Evolutionary conservation across 2,888 invertebrate genomes (phyloP).

Genomic region (Agriopis leucophaearia): DNA sequence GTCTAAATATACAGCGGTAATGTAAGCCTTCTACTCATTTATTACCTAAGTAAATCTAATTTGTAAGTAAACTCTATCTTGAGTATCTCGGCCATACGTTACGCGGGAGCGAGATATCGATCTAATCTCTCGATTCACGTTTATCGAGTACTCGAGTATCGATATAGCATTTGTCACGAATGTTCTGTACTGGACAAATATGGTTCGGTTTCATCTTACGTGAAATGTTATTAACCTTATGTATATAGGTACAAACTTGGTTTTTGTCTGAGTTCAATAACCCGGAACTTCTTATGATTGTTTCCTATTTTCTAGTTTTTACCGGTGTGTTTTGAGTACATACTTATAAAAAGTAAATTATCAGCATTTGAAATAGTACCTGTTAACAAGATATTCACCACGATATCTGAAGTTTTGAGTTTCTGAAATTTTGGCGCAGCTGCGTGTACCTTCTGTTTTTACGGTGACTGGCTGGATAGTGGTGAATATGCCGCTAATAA

Average conservation of each 20-base stretch:
- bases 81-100: conserved; percentile 59
- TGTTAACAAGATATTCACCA: too few species aligned
- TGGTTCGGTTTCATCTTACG: conserved; percentile 42
- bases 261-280: neutral
- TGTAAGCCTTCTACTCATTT: conserved; percentile 20
- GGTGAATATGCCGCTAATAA: too few species aligned
- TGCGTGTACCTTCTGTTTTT: too few species aligned
- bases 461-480: too few species aligned
- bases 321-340: neutral
- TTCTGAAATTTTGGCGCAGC: too few species aligned
- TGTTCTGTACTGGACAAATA: conserved; percentile 52
- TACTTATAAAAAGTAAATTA: too few species aligned
- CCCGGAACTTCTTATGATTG: neutral
- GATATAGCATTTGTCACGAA: conserved; percentile 81
- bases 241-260: neutral
- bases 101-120: conserved; percentile 72
- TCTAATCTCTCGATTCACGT: conserved; percentile 80
- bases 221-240: conserved; percentile 34
- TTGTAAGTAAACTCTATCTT: conserved; percentile 57
- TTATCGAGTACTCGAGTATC: conserved; percentile 72
- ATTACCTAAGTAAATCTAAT: conserved; percentile 46
- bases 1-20: conserved; percentile 16
- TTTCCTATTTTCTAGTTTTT: neutral
- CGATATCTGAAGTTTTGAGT: too few species aligned
- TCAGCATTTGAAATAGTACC: too few species aligned